A percentile compares a stretch with the other conserved stretches of the same genome.
Evolutionary conservation across 2,113 vertebrate species (phyloP).

Genomic region (Ramphastos sulfuratus): DNA sequence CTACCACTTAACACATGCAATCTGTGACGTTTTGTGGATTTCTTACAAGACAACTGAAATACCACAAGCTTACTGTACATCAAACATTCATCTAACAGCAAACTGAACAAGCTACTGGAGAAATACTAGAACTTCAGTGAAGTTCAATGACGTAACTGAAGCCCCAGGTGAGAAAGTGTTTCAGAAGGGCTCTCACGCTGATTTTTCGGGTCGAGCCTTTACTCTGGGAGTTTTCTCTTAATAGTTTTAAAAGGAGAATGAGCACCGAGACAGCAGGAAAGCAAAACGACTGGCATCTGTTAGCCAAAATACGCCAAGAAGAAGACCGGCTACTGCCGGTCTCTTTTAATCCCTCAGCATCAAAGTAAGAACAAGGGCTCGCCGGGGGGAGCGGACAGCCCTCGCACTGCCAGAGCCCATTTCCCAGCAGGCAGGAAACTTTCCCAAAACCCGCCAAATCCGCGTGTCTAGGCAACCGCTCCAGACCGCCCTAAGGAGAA

Average conservation of each 20-base stretch:
- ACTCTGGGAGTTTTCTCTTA: not conserved
- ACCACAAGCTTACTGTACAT: not conserved
- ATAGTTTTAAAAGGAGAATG: not conserved
- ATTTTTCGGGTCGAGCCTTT: not conserved
- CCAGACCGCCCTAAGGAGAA: not conserved
- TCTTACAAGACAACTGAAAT: not conserved
- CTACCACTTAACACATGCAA: not conserved
- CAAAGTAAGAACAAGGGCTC: not conserved
- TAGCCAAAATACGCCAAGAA: rapidly evolving
- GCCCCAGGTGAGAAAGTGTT: not conserved
- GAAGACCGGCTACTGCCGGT: not conserved
- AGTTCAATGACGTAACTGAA: not conserved
- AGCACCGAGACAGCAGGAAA: not conserved
- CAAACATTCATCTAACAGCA: not conserved
- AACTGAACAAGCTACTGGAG: not conserved
- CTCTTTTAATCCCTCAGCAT: rapidly evolving
- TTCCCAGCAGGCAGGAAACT: not conserved
- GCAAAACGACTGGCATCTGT: not conserved
- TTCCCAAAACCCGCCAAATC: not conserved
- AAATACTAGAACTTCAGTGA: not conserved
- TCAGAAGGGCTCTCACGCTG: not conserved
- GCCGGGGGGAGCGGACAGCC: not conserved
- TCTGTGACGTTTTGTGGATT: not conserved
- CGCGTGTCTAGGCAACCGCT: not conserved
- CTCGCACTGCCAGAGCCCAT: not conserved